phyloP scores from a whole-genome alignment of 2,797 vertebrate species.

The Tauraco hartlaubi region DNA sequence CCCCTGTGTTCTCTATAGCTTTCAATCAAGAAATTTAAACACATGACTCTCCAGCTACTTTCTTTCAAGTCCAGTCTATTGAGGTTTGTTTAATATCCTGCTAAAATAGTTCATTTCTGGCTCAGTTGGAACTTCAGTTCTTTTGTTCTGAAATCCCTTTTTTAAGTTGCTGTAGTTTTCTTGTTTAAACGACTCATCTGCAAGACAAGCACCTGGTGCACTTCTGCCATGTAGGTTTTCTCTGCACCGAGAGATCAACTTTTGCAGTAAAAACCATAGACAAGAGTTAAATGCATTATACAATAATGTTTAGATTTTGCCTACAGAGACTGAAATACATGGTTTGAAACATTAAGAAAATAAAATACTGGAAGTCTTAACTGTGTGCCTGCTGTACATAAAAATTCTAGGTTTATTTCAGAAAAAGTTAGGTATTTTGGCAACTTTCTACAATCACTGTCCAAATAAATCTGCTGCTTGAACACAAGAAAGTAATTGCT shows the following conservation, averaged over 20 bases:
- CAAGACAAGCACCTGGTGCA: background rate
- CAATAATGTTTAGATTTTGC: background rate
- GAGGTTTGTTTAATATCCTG: constrained; percentile 39
- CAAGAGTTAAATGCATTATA: background rate
- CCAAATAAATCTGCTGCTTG: no score
- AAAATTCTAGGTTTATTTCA: background rate
- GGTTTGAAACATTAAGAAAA: background rate
- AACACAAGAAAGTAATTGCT: background rate
- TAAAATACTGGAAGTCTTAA: background rate
- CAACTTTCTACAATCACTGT: background rate
- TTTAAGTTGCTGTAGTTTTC: background rate
- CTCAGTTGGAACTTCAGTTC: constrained; percentile 20
- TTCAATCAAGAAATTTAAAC: background rate
- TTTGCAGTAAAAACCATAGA: background rate
- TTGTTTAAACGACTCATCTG: background rate
- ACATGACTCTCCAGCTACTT: background rate
- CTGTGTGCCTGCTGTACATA: background rate
- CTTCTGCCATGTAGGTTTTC: background rate
- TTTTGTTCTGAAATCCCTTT: constrained; percentile 39
- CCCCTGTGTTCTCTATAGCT: background rate
- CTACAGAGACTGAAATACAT: background rate
- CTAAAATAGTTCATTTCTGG: background rate
- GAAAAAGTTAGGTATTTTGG: background rate
- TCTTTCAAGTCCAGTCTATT: constrained; percentile 27
- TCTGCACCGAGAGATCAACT: background rate